Base-by-base conservation (phyloP, 2,113 vertebrate genomes). In the Coptodon rendalli region DNA sequence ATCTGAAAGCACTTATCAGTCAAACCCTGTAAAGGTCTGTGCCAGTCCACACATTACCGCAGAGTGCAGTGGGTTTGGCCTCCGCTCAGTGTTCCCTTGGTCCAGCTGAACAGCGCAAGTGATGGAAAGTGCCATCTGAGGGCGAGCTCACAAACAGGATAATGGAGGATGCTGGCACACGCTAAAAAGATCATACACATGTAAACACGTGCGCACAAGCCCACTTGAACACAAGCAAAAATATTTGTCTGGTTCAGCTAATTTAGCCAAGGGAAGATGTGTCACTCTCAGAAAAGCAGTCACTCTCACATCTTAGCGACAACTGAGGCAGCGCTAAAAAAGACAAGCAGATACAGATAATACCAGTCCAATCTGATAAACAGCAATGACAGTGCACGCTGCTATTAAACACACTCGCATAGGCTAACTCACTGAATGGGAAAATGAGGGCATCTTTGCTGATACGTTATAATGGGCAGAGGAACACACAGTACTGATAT, bases 1-100 rank as follows among this genome's bases (percentile, higher is more conserved):
- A 12, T 85, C 61, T 83, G 52, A 93, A 87, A 87, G 81, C 86
- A 86, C 79, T 90, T 50, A 82, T 80, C 83, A 78, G 54, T 86
- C 34, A 53, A 54, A 61, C 50, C 19, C 66, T 27, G 7, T 27
- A 48, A 50, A 82, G 24, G 59, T 71, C 43, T 3, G 7, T 84
- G 85, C 87, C 81, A 86, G 86, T 76, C 43, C 22, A 88, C 83
- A 92, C 79, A 92, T 89, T 87, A 89, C 40, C 1, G 6, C 71
- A 61, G 85, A 91, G 73, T 89, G 59, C 54, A 82, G 84, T 5
- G 79, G 43, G 38, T 40, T 87, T 87, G 80, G 86, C 71, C 68
- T 83, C 38, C 34, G 8, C 76, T 86, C 81, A 59, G 73, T 6
- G 38, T 57, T 38, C 17, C 19, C 71, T 82, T 14, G 31, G 81